Evolutionary conservation across 2,888 invertebrate species (phyloP).

Genomic region (Cactoblastis cactorum): DNA sequence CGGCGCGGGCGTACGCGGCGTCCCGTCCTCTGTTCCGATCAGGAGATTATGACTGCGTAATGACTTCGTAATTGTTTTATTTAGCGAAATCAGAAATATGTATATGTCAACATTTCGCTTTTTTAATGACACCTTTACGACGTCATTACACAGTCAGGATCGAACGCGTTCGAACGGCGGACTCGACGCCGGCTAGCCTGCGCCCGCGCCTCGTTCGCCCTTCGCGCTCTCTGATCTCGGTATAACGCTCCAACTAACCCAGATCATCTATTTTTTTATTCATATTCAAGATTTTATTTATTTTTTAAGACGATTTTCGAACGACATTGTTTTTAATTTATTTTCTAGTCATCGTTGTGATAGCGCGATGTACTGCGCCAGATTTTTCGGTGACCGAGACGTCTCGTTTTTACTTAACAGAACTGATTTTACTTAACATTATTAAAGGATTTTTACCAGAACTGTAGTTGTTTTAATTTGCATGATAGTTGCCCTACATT

Average conservation of each 20-base stretch:
- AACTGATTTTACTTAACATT: conserved; percentile 77
- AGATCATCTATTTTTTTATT: conserved; percentile 66
- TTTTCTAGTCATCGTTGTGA: conserved; percentile 63
- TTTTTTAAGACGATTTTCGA: conserved; percentile 46
- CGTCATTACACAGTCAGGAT: neutral
- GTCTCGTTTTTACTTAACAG: conserved; percentile 70
- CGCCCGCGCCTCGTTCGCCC: conserved; percentile 52
- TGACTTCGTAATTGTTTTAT: neutral
- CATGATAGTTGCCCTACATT: conserved; percentile 55
- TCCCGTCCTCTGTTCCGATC: neutral
- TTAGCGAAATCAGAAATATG: neutral
- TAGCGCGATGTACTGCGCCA: conserved; percentile 51
- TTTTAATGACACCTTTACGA: neutral
- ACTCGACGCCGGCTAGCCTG: conserved; percentile 35
- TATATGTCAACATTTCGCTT: neutral
- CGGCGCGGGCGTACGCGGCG: conserved; percentile 31
- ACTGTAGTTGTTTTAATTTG: conserved; percentile 71
- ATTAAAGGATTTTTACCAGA: conserved; percentile 70
- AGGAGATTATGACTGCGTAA: neutral
- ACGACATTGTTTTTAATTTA: conserved; percentile 46
- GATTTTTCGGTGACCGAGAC: conserved; percentile 58
- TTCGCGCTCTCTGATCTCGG: conserved; percentile 72
- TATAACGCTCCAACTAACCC: conserved; percentile 72
- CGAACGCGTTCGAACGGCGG: conserved; percentile 18
- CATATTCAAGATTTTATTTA: conserved; percentile 43